These are phyloP conservation scores for Dendropsophus ebraccatus DNA, from an alignment of 2,113 vertebrate genomes.

Conservation along the genomic window DNA sequence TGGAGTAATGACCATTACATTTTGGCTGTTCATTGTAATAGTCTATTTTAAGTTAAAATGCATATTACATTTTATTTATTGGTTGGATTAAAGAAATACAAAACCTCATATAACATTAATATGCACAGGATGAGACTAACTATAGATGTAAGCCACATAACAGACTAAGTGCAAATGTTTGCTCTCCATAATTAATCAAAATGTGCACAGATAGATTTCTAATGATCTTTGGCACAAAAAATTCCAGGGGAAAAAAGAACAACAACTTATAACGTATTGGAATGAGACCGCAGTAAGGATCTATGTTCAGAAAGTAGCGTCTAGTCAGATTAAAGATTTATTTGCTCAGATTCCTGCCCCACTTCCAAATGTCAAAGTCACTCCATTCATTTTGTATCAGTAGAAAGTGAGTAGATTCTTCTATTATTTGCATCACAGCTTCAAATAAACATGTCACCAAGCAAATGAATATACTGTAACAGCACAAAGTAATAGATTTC, in stretches of 20 bases:
- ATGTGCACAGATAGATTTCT: not conserved
- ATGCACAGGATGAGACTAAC: not conserved
- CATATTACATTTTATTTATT: not conserved
- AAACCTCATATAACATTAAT: no score
- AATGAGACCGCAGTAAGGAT: not conserved
- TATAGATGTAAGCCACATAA: not conserved
- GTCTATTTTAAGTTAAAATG: not conserved
- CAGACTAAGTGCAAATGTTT: not conserved
- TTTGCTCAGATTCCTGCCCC: constrained; percentile 6
- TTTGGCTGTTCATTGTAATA: not conserved
- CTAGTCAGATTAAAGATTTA: constrained; percentile 18
- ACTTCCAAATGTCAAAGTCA: constrained; percentile 21
- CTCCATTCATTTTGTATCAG: not conserved
- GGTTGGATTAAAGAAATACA: not conserved
- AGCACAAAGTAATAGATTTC: not conserved
- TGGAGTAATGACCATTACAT: no score
- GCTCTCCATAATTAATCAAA: not conserved
- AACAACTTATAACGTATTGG: not conserved
- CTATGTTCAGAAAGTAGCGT: not conserved
- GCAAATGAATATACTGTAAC: not conserved
- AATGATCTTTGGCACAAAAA: not conserved
- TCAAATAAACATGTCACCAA: constrained; percentile 2
- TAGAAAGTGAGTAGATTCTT: not conserved
- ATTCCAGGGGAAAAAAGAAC: no score
- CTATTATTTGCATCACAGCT: not conserved